Evolutionary conservation across 2,888 invertebrate genomes (phyloP).

Genomic region (Nomada hirtipes): DNA sequence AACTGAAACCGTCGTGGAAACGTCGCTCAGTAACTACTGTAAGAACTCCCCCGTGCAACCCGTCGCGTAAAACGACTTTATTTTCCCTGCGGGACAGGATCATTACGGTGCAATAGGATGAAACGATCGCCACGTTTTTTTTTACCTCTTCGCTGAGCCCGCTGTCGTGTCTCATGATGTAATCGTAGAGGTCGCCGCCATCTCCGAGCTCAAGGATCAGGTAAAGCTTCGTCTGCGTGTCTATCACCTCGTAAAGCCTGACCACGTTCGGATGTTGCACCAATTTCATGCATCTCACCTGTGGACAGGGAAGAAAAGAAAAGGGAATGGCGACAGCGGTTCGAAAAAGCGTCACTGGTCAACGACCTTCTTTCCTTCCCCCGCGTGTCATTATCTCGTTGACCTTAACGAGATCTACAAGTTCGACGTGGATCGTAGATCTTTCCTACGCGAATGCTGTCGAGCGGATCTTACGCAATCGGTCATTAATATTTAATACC

Average conservation of each 20-base stretch:
- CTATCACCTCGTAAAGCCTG: slow-evolving; percentile 99
- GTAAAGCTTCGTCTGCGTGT: slow-evolving; percentile 98
- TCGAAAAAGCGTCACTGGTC: slow-evolving; percentile 37
- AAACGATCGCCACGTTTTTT: slow-evolving; percentile 34
- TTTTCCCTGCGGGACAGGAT: not conserved
- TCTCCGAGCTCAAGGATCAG: slow-evolving; percentile 98
- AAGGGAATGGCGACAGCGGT: not conserved
- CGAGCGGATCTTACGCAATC: slow-evolving; percentile 58
- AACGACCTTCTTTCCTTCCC: slow-evolving; percentile 52
- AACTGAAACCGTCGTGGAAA: not conserved
- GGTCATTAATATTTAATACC: slow-evolving; percentile 49
- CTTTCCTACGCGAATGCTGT: slow-evolving; percentile 49
- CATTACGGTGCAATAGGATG: slow-evolving; percentile 16
- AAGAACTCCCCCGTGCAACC: not conserved
- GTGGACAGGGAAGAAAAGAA: slow-evolving; percentile 40
- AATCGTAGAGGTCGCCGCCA: slow-evolving; percentile 99
- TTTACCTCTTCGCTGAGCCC: slow-evolving; percentile 90
- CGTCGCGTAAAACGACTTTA: slow-evolving; percentile 3
- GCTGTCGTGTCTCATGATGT: slow-evolving; percentile 97
- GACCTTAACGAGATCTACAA: slow-evolving; percentile 68
- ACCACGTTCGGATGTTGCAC: slow-evolving; percentile 99
- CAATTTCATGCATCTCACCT: slow-evolving; percentile 98
- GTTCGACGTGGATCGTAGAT: slow-evolving; percentile 53
- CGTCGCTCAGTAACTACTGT: not conserved
- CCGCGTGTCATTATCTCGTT: slow-evolving; percentile 64